These are phyloP conservation scores for Muscicapa adusta DNA, from an alignment of 2,113 vertebrate genomes.

Conservation along the genomic window DNA sequence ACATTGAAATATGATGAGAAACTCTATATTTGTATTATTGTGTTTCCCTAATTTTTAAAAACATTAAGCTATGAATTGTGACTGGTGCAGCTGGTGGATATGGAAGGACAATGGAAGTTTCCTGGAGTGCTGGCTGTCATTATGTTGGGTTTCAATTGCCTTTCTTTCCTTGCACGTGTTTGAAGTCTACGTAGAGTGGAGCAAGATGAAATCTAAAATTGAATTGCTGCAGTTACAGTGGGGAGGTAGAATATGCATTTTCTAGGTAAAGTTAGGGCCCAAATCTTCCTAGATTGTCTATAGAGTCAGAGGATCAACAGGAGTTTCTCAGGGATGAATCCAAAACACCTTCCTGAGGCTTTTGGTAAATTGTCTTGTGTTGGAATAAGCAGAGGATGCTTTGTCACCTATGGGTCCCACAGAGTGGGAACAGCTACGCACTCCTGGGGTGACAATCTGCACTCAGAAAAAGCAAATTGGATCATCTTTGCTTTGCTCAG, in stretches of 20 bases:
- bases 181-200: neutral
- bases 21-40: neutral
- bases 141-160: conserved; percentile 37
- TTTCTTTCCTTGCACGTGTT: conserved; percentile 30
- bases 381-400: neutral
- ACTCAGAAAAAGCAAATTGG: neutral
- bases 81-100: conserved; percentile 40
- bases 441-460: neutral
- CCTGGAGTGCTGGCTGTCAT: conserved; percentile 42
- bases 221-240: neutral
- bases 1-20: neutral
- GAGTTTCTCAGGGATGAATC: neutral
- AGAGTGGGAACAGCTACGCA: neutral
- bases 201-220: conserved; percentile 33
- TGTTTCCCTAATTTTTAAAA: conserved; percentile 16
- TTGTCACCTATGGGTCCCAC: neutral
- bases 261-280: neutral
- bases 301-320: neutral
- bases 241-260: neutral
- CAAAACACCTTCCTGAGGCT: neutral
- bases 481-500: neutral
- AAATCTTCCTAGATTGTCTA: neutral
- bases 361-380: neutral
- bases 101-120: conserved; percentile 54
- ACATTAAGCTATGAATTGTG: conserved; percentile 24